Conservation (phyloP, 1,140 invertebrate species). For the Telenomus remus region DNA sequence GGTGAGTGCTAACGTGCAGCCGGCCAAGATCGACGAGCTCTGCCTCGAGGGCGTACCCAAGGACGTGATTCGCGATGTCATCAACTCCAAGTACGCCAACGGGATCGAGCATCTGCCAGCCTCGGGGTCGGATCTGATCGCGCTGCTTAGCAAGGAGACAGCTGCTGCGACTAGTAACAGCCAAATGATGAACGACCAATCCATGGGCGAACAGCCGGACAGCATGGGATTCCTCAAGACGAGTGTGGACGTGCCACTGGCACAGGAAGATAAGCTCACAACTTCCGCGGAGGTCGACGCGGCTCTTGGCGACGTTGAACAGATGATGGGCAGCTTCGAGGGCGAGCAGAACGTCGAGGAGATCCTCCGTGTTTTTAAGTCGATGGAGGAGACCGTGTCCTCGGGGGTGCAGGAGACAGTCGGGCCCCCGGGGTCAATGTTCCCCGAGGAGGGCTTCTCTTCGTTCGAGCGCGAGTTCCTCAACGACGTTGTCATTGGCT, state of each 20-base stretch:
- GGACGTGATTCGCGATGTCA: conserved; percentile 73
- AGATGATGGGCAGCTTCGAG: conserved; percentile 40
- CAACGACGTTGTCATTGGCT: conserved; percentile 78
- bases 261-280: conserved; percentile 33
- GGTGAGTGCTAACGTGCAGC: conserved; percentile 73
- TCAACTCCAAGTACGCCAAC: conserved; percentile 72
- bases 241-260: conserved; percentile 65
- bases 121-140: conserved; percentile 65
- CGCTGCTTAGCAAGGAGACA: conserved; percentile 36
- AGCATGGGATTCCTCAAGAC: conserved; percentile 79
- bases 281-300: conserved; percentile 19
- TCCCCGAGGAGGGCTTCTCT: conserved; percentile 75
- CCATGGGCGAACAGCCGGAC: conserved; percentile 80
- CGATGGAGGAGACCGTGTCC: conserved; percentile 76
- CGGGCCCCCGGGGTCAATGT: conserved; percentile 75
- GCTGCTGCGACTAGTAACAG: conserved; percentile 4
- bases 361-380: conserved; percentile 79
- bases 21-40: conserved; percentile 72
- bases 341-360: conserved; percentile 78
- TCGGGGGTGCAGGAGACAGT: conserved; percentile 65
- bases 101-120: conserved; percentile 68
- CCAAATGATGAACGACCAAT: conserved; percentile 76
- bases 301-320: conserved; percentile 36
- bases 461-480: conserved; percentile 78
- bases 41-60: conserved; percentile 72